Evolutionary conservation across 2,113 vertebrate genomes (phyloP), one percentile per base, ranked within the genome.

Genomic region (Aspiorhynchus laticeps): DNA sequence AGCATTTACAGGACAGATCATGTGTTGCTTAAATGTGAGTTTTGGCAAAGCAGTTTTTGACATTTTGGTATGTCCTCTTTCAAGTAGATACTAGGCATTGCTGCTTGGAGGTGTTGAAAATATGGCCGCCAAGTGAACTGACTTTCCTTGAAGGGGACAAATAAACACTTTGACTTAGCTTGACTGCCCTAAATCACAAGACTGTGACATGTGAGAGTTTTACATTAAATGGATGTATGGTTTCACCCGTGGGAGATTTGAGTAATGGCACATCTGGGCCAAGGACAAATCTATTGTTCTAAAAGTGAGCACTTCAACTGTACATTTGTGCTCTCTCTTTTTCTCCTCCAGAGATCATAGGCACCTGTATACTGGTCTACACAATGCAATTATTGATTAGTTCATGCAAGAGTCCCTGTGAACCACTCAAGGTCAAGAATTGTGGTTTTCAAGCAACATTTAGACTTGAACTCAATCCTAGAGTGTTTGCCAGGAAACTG

Each of bases 231-330:
- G 28, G 85, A 56, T 46, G 9, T 83, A 76, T 26, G 28, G 63
- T 63, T 59, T n/a, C 15, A 85, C 63, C 84, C 71, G 84, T 73
- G 74, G 73, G 59, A 73, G 61, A 51, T 53, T 28, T 12, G 80
- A 21, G 75, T 73, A 48, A 84, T 15, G 67, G 51, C 46, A 76
- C 36, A 86, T 61, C 33, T 41, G 33, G 84, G 74, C 53, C 73
- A 86, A 88, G 80, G 84, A 82, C 67, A 86, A 83, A 83, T 83
- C 61, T 79, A 86, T 73, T 79, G 79, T 46, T 61, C 67, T 41
- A 69, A 63, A 73, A 88, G 84, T 38, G 53, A 61, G 24, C 7
- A 48, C 36, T 69, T 11, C 36, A 61, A 53, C 56, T 33, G 73
- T 43, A 71, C 17, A 79, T 79, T 61, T 73, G 74, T 28, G 38